Evolutionary conservation across 2,888 invertebrate genomes (phyloP).

Genomic region (Latheticus oryzae): DNA sequence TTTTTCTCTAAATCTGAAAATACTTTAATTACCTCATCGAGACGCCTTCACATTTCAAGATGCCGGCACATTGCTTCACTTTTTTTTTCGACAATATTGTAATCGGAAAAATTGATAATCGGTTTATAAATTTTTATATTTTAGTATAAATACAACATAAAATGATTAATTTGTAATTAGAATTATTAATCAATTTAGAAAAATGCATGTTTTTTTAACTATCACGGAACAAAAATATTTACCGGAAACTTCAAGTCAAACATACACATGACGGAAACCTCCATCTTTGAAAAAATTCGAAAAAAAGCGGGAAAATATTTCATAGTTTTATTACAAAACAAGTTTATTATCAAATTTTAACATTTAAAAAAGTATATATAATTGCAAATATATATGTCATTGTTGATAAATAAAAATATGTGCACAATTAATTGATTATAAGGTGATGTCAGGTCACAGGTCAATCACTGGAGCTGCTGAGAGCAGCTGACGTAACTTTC

Average conservation of each 20-base stretch:
- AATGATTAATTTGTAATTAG: not conserved
- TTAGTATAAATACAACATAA: too few species aligned
- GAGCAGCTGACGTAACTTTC: too few species aligned
- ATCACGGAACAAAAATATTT: constrained; percentile 51
- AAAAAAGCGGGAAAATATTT: constrained; percentile 4
- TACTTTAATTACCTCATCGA: constrained; percentile 19
- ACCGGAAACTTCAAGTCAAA: constrained; percentile 48
- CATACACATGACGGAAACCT: constrained; percentile 47
- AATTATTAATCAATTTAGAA: constrained; percentile 42
- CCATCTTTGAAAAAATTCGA: constrained; percentile 2
- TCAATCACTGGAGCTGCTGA: too few species aligned
- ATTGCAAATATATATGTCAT: too few species aligned
- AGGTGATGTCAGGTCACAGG: too few species aligned
- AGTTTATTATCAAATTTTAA: not conserved
- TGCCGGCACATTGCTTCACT: constrained; percentile 32
- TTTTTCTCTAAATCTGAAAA: not conserved
- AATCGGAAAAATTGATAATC: not conserved
- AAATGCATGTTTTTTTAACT: constrained; percentile 44
- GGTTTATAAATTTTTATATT: too few species aligned
- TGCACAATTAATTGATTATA: too few species aligned
- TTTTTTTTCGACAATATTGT: constrained; percentile 9
- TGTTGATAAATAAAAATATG: too few species aligned
- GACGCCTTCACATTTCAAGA: constrained; percentile 36
- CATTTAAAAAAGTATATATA: not conserved
- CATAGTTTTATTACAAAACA: constrained; percentile 3